phyloP scores from a whole-genome alignment of 2,113 vertebrate species.

The Cichladusa arquata region DNA sequence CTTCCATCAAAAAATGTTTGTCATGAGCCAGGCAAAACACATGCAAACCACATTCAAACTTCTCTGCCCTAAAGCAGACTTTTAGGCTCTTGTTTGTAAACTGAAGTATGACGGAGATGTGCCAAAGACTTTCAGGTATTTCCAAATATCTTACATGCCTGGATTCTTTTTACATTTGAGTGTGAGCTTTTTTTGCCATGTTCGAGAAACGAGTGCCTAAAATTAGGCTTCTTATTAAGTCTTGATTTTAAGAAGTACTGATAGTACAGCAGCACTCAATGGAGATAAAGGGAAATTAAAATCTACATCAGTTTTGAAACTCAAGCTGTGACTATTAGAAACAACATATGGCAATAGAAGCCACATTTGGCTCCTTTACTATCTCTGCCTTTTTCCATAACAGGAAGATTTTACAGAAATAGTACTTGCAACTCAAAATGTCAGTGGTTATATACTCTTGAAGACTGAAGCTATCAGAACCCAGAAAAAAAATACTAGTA shows the following conservation, averaged over 20 bases:
- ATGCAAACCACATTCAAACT: neutral
- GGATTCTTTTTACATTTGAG: neutral
- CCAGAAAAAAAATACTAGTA: neutral
- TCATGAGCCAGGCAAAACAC: neutral
- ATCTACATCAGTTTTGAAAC: conserved; percentile 11
- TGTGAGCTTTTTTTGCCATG: neutral
- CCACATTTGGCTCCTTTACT: conserved; percentile 2
- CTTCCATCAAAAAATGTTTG: neutral
- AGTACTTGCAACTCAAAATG: neutral
- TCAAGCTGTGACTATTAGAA: conserved; percentile 22
- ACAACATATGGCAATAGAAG: conserved; percentile 18
- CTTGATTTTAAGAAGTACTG: neutral
- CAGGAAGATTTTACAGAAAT: neutral
- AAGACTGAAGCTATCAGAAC: neutral
- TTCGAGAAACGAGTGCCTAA: neutral
- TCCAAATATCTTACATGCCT: neutral
- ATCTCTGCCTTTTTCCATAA: neutral
- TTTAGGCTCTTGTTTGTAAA: neutral
- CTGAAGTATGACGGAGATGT: neutral
- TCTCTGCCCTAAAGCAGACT: neutral
- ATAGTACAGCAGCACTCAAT: neutral
- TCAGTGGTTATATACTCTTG: neutral
- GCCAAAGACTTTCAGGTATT: neutral
- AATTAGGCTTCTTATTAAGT: neutral
- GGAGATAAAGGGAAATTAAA: conserved; percentile 11